A percentile compares a stretch with the other conserved stretches of the same genome.
These are phyloP conservation scores for Dolichallabes microphthalmus DNA, from an alignment of 2,113 vertebrate species.

Conservation along the genomic window DNA sequence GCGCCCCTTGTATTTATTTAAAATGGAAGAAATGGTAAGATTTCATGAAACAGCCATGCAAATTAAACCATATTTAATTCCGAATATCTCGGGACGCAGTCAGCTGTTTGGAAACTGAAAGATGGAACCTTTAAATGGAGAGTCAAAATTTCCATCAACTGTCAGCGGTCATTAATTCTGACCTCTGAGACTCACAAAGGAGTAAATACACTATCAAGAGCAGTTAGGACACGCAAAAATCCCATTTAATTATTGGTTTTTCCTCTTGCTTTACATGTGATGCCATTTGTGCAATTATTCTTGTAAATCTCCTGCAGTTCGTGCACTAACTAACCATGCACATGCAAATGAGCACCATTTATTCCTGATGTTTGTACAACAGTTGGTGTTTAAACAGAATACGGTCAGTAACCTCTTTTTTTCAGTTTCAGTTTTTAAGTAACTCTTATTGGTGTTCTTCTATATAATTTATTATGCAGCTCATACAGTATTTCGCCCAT, in stretches of 20 bases:
- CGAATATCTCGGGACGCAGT: background rate
- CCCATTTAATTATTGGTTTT: background rate
- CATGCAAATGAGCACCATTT: background rate
- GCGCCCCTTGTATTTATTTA: too few species aligned
- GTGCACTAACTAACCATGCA: background rate
- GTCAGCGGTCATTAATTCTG: background rate
- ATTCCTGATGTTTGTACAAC: background rate
- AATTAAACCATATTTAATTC: background rate
- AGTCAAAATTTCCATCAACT: background rate
- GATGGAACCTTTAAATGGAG: background rate
- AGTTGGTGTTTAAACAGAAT: background rate
- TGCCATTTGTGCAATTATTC: background rate
- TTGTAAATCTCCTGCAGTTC: background rate
- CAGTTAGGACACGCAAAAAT: background rate
- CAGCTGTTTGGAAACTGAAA: background rate
- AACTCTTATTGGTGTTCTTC: background rate
- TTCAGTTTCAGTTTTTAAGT: background rate
- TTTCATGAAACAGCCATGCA: background rate
- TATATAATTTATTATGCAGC: background rate
- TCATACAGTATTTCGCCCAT: background rate
- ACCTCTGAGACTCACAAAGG: background rate
- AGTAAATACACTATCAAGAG: background rate
- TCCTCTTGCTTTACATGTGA: background rate
- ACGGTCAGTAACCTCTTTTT: background rate
- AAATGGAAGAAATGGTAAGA: background rate